phyloP scores from a whole-genome alignment of 2,113 vertebrate species.

The Prietella phreatophila region DNA sequence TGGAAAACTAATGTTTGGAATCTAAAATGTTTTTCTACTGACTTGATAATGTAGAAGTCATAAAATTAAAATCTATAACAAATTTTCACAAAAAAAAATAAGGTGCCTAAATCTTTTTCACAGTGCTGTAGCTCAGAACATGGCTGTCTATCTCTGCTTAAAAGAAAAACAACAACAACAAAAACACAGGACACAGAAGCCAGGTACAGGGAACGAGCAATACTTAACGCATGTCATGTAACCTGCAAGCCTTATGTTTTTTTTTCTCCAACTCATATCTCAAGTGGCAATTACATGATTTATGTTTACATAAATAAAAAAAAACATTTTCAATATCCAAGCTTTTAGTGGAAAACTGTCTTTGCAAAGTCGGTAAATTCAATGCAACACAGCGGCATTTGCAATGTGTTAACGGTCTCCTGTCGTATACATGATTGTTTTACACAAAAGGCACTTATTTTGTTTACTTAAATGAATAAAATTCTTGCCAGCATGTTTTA shows the following conservation, averaged over 20 bases:
- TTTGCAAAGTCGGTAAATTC: conserved; percentile 27
- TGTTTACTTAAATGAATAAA: conserved; percentile 45
- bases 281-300: conserved; percentile 32
- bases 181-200: not conserved
- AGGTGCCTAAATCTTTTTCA: too few species aligned
- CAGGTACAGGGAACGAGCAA: conserved; percentile 33
- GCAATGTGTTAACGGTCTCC: conserved; percentile 28
- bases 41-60: too few species aligned
- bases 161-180: not conserved
- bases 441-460: conserved; percentile 37
- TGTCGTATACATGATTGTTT: conserved; percentile 46
- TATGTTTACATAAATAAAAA: conserved; percentile 34
- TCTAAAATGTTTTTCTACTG: too few species aligned
- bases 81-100: too few species aligned
- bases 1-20: too few species aligned
- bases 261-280: conserved; percentile 28
- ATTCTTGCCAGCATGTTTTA: conserved; percentile 61
- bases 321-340: conserved; percentile 17
- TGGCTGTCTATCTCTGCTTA: conserved; percentile 13
- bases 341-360: conserved; percentile 31
- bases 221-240: conserved; percentile 39
- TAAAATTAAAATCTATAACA: too few species aligned
- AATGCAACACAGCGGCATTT: conserved; percentile 29
- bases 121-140: not conserved
- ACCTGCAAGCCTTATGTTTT: conserved; percentile 51